Evolutionary conservation across 2,888 invertebrate genomes (phyloP), one percentile per base, ranked within the genome.

Genomic region (Drosophila mimica): DNA sequence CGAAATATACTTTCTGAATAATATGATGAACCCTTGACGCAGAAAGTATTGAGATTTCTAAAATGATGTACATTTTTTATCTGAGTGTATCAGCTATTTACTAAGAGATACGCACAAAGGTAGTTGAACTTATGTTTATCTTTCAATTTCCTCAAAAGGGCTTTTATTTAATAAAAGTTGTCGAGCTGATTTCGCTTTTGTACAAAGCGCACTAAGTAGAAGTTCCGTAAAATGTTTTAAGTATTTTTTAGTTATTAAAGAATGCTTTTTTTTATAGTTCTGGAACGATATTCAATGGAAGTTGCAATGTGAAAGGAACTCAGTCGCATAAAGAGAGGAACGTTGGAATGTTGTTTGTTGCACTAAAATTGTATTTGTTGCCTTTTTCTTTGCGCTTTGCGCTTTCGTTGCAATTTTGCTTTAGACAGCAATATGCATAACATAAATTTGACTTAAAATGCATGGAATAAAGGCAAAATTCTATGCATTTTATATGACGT

Each of bases 401-500:
- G 11, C 38, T 60, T 66, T 59, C 57, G 59, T 66, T 54, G 54
- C 67, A 49, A 43, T 69, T 70, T 75, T 53, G 48, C 63, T 51
- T 59, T 62, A 70, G 88, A 59, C 71, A 70, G 70, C 62, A 67
- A 57, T 72, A 86, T 86, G 87, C 88, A 84, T 84, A 89, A 79
- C 81, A 89, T 87, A 89, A 72, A 81, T 83, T 83, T 83, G 68
- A 61, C 64, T 81, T 61, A 75, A 83, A 87, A 87, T 80, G 88
- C 84, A 81, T 70, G 70, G 89, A 81, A 87, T 81, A 79, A 71
- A 76, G 64, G 54, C 74, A 77, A 87, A 83, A 87, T 88, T 88
- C 90, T 74, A 88, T 88, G 87, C 87, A 88, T 88, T 88, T 88
- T 80, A 89, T 87, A 88, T 90, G 70, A 82, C 61, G 76, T 83